Conservation (phyloP, 2,797 vertebrate genomes). For the Denticeps clupeoides region DNA sequence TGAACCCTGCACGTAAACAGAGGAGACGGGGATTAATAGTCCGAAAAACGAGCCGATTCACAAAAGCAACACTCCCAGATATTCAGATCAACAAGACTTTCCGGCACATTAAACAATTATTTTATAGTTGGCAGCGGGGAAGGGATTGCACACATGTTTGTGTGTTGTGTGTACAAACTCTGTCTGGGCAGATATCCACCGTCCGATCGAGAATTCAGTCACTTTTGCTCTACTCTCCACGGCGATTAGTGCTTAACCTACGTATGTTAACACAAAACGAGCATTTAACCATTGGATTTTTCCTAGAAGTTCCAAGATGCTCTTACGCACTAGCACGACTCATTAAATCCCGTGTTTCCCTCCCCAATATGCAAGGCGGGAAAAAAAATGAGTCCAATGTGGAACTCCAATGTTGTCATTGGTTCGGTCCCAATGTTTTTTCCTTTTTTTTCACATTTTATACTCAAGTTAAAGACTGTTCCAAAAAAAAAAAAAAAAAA, state of each 20-base stretch:
- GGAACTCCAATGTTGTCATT: slow-evolving; percentile 42
- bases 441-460: slow-evolving; percentile 21
- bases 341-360: slow-evolving; percentile 43
- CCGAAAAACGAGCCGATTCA: slow-evolving; percentile 42
- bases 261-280: slow-evolving; percentile 31
- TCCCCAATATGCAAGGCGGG: slow-evolving; percentile 28
- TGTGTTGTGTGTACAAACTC: slow-evolving; percentile 22
- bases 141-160: slow-evolving; percentile 25
- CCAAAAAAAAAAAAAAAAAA: slow-evolving; percentile 27
- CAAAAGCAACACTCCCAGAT: slow-evolving; percentile 46
- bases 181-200: too few relatives aligned
- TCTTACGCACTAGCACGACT: slow-evolving; percentile 42
- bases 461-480: slow-evolving; percentile 22
- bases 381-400: slow-evolving; percentile 14
- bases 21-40: slow-evolving; percentile 42
- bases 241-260: too few relatives aligned
- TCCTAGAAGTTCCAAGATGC: slow-evolving; percentile 14
- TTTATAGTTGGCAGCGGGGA: slow-evolving; percentile 46
- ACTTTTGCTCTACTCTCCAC: too few relatives aligned
- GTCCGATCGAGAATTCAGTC: too few relatives aligned
- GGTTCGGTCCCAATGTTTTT: slow-evolving; percentile 30
- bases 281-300: not conserved
- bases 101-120: slow-evolving; percentile 52
- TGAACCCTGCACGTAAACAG: slow-evolving; percentile 53
- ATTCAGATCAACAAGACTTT: slow-evolving; percentile 51